Evolutionary conservation across 2,888 invertebrate species (phyloP).

Genomic region (Lampropteryx suffumata): DNA sequence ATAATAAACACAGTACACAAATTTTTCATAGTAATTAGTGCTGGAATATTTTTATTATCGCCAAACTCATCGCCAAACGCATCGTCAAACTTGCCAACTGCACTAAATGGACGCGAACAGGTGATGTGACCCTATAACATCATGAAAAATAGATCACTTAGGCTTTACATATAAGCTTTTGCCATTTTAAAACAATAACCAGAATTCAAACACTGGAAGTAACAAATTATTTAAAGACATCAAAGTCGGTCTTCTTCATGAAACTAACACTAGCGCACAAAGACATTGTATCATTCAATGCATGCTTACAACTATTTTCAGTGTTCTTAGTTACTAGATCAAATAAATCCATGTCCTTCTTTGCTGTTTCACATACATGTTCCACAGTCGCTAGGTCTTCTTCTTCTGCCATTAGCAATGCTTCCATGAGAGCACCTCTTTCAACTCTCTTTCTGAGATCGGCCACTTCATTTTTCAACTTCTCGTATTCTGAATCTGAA

Average conservation of each 20-base stretch:
- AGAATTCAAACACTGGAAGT: background rate
- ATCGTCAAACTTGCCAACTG: no score
- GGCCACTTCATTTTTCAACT: slow-evolving; percentile 63
- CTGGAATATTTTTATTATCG: no score
- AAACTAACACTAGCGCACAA: slow-evolving; percentile 62
- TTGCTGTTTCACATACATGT: slow-evolving; percentile 65
- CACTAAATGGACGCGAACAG: no score
- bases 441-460: slow-evolving; percentile 60
- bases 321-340: slow-evolving; percentile 57
- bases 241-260: slow-evolving; percentile 41
- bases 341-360: slow-evolving; percentile 67
- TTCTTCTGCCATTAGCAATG: slow-evolving; percentile 63
- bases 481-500: slow-evolving; percentile 61
- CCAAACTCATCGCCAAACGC: no score
- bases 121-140: no score
- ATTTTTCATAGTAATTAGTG: no score
- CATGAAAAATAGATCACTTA: no score
- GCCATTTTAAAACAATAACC: no score
- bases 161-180: no score
- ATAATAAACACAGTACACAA: no score
- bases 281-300: slow-evolving; percentile 56
- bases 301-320: slow-evolving; percentile 47
- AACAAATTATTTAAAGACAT: slow-evolving; percentile 21
- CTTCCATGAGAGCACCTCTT: slow-evolving; percentile 69
- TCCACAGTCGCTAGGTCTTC: slow-evolving; percentile 64